Evolutionary conservation across 1,140 invertebrate genomes (phyloP).

Genomic region (Drosophila lacteicornis): DNA sequence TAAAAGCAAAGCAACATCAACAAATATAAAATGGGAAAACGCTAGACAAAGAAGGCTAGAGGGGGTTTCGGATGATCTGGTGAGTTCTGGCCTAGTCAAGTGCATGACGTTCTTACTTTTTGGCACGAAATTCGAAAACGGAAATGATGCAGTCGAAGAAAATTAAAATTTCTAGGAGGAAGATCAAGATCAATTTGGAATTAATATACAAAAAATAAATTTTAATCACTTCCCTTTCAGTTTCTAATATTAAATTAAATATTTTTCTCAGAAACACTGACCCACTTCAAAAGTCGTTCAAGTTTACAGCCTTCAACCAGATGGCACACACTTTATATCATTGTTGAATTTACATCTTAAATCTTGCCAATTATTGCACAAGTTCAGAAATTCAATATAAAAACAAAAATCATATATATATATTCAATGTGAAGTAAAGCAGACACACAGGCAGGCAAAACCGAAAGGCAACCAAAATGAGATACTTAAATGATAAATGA

Average conservation of each 20-base stretch:
- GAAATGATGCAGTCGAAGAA: conserved; percentile 47
- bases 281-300: conserved; percentile 69
- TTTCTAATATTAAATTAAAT: conserved; percentile 8
- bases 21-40: conserved; percentile 15
- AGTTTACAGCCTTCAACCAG: conserved; percentile 71
- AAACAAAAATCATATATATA: conserved; percentile 48
- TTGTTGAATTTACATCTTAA: conserved; percentile 52
- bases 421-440: conserved; percentile 30
- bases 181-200: conserved; percentile 38
- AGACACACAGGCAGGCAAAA: conserved; percentile 9
- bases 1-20: conserved; percentile 39
- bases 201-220: conserved; percentile 1
- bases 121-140: conserved; percentile 51
- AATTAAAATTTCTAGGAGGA: neutral
- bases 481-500: conserved; percentile 58
- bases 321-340: conserved; percentile 36
- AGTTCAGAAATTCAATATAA: conserved; percentile 44
- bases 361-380: conserved; percentile 75
- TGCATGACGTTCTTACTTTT: conserved; percentile 46
- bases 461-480: conserved; percentile 13
- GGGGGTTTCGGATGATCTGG: neutral
- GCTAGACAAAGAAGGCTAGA: neutral
- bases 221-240: neutral
- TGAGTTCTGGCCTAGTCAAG: conserved; percentile 10
- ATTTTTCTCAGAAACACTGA: conserved; percentile 25